These are phyloP conservation scores for Lordiphosa clarofinis DNA, from an alignment of 1,140 invertebrate genomes.

Conservation along the genomic window DNA sequence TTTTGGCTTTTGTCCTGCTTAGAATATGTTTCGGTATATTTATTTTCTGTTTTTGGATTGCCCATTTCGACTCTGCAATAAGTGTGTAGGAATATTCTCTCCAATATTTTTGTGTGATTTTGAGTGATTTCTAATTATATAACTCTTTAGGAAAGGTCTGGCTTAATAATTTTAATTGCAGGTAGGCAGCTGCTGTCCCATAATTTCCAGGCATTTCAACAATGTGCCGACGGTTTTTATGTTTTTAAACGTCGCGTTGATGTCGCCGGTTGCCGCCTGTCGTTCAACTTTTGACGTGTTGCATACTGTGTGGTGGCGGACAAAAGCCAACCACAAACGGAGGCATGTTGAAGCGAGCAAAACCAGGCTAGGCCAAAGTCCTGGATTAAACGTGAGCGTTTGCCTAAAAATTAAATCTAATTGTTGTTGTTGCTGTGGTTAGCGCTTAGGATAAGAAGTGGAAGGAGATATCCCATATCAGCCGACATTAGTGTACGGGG, in stretches of 20 bases:
- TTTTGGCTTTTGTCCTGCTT: slow-evolving; percentile 25
- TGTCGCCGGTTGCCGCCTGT: slow-evolving; percentile 40
- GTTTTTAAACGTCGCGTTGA: too few species aligned
- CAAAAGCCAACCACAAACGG: too few species aligned
- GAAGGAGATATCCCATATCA: slow-evolving; percentile 1
- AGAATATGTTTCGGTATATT: slow-evolving; percentile 23
- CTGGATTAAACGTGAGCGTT: slow-evolving; percentile 47
- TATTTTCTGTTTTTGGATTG: slow-evolving; percentile 18
- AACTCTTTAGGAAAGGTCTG: slow-evolving; percentile 62
- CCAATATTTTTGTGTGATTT: slow-evolving; percentile 10
- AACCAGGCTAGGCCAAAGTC: too few species aligned
- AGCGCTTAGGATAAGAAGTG: not conserved
- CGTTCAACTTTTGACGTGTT: too few species aligned
- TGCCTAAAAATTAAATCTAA: slow-evolving; percentile 72
- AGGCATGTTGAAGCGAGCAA: too few species aligned
- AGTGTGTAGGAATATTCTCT: slow-evolving; percentile 17
- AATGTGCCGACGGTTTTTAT: slow-evolving; percentile 70
- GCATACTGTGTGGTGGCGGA: too few species aligned
- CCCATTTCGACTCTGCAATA: slow-evolving; percentile 24
- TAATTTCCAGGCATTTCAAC: slow-evolving; percentile 70
- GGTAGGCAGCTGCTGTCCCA: slow-evolving; percentile 50
- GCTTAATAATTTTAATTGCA: slow-evolving; percentile 66
- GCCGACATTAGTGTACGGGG: slow-evolving; percentile 1
- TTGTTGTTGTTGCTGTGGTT: slow-evolving; percentile 47
- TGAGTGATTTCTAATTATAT: slow-evolving; percentile 73